These are phyloP conservation scores for Aphelinus certus DNA, from an alignment of 1,140 invertebrate species.

Conservation along the genomic window DNA sequence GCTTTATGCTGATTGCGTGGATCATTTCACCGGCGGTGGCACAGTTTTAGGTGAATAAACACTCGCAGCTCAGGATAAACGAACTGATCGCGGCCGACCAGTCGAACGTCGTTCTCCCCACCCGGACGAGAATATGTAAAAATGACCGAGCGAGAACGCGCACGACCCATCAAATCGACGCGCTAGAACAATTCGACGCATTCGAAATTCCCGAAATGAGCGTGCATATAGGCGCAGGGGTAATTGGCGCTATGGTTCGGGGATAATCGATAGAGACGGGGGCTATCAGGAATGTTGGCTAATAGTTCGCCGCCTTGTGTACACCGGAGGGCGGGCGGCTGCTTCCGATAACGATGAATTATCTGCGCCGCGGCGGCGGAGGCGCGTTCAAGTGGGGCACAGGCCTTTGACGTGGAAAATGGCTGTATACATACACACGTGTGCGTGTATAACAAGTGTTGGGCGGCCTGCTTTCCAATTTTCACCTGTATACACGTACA, in stretches of 20 bases:
- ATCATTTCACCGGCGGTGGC: too few relatives aligned
- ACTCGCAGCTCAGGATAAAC: not conserved
- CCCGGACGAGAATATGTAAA: not conserved
- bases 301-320: slow-evolving; percentile 37
- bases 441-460: not conserved
- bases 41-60: too few relatives aligned
- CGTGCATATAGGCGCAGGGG: not conserved
- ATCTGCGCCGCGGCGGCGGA: slow-evolving; percentile 16
- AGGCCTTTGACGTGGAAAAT: slow-evolving; percentile 18
- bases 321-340: slow-evolving; percentile 10
- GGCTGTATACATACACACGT: not conserved
- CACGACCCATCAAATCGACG: not conserved
- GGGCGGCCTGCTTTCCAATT: not conserved
- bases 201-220: slow-evolving; percentile 2
- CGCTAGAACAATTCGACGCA: not conserved
- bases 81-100: too few relatives aligned
- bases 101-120: too few relatives aligned
- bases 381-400: not conserved
- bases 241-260: slow-evolving; percentile 34
- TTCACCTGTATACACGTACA: too few relatives aligned
- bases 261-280: slow-evolving; percentile 41
- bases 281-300: slow-evolving; percentile 45
- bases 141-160: not conserved
- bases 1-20: too few relatives aligned
- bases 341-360: slow-evolving; percentile 42